A percentile compares a stretch with the other conserved stretches of the same genome.
phyloP scores from a whole-genome alignment of 2,797 vertebrate species.

The Tokudaia muenninki region DNA sequence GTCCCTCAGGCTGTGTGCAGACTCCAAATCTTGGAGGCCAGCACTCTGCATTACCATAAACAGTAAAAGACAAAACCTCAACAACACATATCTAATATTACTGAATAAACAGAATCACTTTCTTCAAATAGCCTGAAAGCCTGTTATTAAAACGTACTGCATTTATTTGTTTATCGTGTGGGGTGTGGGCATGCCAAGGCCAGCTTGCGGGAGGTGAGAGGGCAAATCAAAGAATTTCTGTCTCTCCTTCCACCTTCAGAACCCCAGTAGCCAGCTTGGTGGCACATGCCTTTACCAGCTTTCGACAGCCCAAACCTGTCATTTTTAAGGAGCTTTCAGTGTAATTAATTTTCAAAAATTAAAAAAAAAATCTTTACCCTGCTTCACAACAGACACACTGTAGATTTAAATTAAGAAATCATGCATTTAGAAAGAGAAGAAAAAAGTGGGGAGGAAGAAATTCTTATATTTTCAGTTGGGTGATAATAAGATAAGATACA shows the following conservation, averaged over 20 bases:
- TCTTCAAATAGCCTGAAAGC: not conserved
- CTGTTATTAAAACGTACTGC: not conserved
- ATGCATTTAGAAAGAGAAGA: not conserved
- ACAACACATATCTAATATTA: not conserved
- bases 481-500: not conserved
- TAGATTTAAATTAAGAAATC: constrained; percentile 19
- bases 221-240: not conserved
- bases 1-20: not conserved
- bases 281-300: not conserved
- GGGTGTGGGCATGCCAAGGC: accelerated
- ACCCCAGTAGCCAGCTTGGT: not conserved
- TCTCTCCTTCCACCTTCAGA: not conserved
- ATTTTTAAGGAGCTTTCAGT: constrained; percentile 38
- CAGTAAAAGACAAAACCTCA: not conserved
- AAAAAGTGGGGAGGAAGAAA: not conserved
- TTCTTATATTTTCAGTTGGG: not conserved
- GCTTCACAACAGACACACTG: not conserved
- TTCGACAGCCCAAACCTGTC: not conserved
- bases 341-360: constrained; percentile 52
- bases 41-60: not conserved
- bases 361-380: not conserved
- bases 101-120: not conserved
- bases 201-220: not conserved
- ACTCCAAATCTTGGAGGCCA: not conserved
- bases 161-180: not conserved